Base-by-base conservation (phyloP, 1,140 invertebrate genomes). In the Bombus soroeensis region DNA sequence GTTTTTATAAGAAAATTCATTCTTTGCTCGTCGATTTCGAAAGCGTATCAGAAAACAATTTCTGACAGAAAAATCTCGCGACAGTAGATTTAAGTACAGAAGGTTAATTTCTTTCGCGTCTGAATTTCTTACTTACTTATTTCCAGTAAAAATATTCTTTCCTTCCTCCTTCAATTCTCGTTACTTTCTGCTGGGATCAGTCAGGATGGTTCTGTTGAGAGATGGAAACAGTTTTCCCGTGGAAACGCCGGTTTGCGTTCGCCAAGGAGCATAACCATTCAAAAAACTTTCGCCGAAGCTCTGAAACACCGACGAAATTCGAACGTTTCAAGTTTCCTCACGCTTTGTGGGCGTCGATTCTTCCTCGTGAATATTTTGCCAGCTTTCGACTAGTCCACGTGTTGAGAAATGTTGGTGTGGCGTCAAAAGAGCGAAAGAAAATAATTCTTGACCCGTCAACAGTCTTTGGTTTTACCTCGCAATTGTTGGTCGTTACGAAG, bases 311-410 rank as follows among this genome's bases (percentile, higher is more conserved):
- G 15, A 32, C 18, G 73, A 5, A 34, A 37, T 15, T 75, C n/a
- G 66, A 74, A 87, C 47, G 70, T 41, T 82, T 64, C 37, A 39
- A 82, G 64, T 28, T 39, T 39, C 32, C 18, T 37, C 34, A 18
- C 5, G 28, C 85, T 74, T 83, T 66, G 86, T 66, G 81, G 47
- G 41, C 43, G 34, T 22, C 80, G 47, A 77, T 83, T 79, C 85
- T 74, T 87, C 57, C 64, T 66, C 57, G 73, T 87, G 87, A 83
- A 88, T 87, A 83, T 88, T 87, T 87, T 32, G 43, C 57, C 15
- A 87, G 85, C 83, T 83, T 83, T 28, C 39, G 18, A 9, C 22
- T 10, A 53, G 37, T 87, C 70, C 73, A 6, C 15, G 47, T 18
- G 47, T 18, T 8, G 47, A 53, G 34, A 78, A 64, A 81, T 25